Conservation (phyloP, 1,140 invertebrate genomes). For the Anastrepha obliqua region DNA sequence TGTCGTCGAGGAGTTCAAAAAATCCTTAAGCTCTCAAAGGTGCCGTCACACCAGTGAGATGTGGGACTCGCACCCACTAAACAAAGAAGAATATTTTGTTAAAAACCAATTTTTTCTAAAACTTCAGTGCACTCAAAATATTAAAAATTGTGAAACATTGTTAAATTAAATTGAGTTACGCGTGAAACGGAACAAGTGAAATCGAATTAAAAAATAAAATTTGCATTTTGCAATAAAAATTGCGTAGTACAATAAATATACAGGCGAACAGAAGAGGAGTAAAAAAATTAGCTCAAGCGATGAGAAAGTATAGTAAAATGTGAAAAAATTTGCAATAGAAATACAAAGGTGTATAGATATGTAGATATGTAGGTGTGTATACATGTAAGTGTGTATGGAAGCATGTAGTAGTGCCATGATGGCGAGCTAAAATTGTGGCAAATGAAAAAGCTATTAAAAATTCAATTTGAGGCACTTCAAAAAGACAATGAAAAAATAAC, state of each 20-base stretch:
- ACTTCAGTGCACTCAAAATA: background rate
- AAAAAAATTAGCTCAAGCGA: background rate
- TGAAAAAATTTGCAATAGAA: conserved; percentile 1
- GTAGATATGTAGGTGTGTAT: background rate
- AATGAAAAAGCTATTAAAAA: conserved; percentile 30
- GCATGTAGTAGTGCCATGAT: background rate
- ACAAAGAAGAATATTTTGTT: no score
- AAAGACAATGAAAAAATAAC: conserved; percentile 39
- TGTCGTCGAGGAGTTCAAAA: no score
- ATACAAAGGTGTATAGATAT: background rate
- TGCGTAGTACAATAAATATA: background rate
- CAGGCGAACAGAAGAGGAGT: background rate
- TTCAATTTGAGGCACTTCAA: conserved; percentile 41
- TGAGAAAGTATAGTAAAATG: conserved; percentile 7
- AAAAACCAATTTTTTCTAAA: no score
- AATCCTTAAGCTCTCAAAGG: no score
- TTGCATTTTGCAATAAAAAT: background rate
- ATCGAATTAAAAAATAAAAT: conserved; percentile 22
- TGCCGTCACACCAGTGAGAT: no score
- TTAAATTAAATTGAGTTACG: conserved; percentile 1
- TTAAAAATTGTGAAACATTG: background rate
- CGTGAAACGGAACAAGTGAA: background rate
- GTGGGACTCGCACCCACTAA: no score
- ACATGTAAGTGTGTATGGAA: background rate
- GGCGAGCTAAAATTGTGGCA: background rate